Conservation (phyloP, 2,797 vertebrate species). For the Rhyacichthys aspro region DNA sequence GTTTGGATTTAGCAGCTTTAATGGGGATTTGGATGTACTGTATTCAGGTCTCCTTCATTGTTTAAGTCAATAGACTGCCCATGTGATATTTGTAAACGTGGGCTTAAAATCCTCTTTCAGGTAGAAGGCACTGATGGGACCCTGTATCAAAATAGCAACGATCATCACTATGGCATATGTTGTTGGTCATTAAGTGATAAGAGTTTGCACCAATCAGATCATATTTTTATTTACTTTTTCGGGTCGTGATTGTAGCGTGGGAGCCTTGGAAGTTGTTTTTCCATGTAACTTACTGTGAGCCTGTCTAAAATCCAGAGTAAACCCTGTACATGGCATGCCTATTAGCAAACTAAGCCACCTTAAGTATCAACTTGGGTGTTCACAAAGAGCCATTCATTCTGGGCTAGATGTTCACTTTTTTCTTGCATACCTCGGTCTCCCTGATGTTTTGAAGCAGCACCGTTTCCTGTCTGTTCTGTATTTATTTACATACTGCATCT, state of each 20-base stretch:
- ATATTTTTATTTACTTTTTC: too few relatives aligned
- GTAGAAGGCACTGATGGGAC: too few relatives aligned
- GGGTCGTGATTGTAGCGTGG: background rate
- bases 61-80: too few relatives aligned
- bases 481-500: background rate
- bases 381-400: slow-evolving; percentile 67
- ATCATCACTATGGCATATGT: too few relatives aligned
- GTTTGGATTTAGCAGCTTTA: background rate
- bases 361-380: slow-evolving; percentile 16
- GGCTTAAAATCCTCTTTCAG: too few relatives aligned
- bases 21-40: too few relatives aligned
- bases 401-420: slow-evolving; percentile 34
- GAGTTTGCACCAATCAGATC: too few relatives aligned
- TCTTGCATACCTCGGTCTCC: slow-evolving; percentile 20
- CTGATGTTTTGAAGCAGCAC: slow-evolving; percentile 15
- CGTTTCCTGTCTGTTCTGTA: background rate
- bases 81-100: too few relatives aligned
- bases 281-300: slow-evolving; percentile 30
- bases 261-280: slow-evolving; percentile 9
- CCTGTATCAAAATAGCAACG: too few relatives aligned
- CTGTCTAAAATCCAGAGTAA: slow-evolving; percentile 43
- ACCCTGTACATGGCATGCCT: slow-evolving; percentile 48
- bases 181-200: too few relatives aligned
- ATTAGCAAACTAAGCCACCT: slow-evolving; percentile 53
- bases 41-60: background rate